These are phyloP conservation scores for Heteromormyrus szaboi DNA, from an alignment of 2,797 vertebrate species.

Conservation along the genomic window DNA sequence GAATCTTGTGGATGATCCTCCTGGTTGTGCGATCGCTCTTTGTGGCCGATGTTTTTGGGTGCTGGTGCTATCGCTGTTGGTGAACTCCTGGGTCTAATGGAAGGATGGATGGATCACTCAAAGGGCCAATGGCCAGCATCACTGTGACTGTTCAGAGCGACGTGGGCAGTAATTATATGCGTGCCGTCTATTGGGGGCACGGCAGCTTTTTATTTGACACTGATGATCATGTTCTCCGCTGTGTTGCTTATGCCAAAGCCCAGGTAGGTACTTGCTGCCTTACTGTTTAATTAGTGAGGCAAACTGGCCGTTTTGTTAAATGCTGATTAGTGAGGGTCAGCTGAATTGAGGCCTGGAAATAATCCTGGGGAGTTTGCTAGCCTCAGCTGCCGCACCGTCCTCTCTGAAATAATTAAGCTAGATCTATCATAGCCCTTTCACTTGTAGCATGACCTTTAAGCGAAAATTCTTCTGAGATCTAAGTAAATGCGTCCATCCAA, in stretches of 20 bases:
- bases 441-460: background rate
- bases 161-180: background rate
- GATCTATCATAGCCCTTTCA: background rate
- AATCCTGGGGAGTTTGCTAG: background rate
- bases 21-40: background rate
- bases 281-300: background rate
- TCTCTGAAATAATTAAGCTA: background rate
- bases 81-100: background rate
- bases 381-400: background rate
- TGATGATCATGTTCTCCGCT: background rate
- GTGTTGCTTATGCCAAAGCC: background rate
- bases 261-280: background rate
- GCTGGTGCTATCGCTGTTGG: background rate
- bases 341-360: background rate
- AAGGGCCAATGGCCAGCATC: background rate
- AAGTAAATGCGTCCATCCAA: background rate
- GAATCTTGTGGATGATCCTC: background rate
- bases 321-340: background rate
- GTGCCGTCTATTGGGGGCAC: background rate
- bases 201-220: background rate
- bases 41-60: background rate
- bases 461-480: background rate
- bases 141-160: background rate
- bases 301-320: background rate
- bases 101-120: background rate